phyloP scores from a whole-genome alignment of 2,113 vertebrate species.

The Pagrus major region DNA sequence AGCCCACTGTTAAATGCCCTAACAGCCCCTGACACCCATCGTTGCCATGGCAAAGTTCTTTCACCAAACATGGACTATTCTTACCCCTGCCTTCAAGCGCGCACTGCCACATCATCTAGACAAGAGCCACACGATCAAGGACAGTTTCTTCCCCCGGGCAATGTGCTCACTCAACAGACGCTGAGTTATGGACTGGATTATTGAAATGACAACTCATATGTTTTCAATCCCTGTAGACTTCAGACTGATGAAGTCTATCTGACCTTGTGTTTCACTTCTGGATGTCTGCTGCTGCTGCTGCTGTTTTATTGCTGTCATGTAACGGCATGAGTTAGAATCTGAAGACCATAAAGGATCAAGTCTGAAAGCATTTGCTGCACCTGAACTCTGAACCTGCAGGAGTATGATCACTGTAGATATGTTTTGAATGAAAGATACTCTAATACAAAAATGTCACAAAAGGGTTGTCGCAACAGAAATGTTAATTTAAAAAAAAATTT shows the following conservation, averaged over 20 bases:
- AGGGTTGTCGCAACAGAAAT: not conserved
- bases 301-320: not conserved
- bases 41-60: slow-evolving; percentile 71
- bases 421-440: slow-evolving; percentile 3
- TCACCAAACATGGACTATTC: slow-evolving; percentile 62
- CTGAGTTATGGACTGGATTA: slow-evolving; percentile 35
- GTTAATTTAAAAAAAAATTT: not conserved
- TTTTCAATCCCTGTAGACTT: slow-evolving; percentile 1
- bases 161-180: slow-evolving; percentile 39
- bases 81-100: slow-evolving; percentile 55
- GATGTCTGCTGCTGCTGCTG: not conserved
- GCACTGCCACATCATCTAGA: slow-evolving; percentile 38
- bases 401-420: not conserved
- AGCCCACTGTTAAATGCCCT: slow-evolving; percentile 50
- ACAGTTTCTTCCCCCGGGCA: slow-evolving; percentile 37
- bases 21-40: slow-evolving; percentile 31
- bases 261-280: slow-evolving; percentile 22
- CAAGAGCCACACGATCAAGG: slow-evolving; percentile 52
- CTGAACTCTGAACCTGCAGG: slow-evolving; percentile 35
- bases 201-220: slow-evolving; percentile 39
- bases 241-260: slow-evolving; percentile 22
- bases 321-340: not conserved
- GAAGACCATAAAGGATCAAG: slow-evolving; percentile 15
- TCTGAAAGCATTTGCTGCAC: slow-evolving; percentile 18
- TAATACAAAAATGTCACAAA: not conserved